Evolutionary conservation across 2,797 vertebrate species (phyloP).

Genomic region (Sebastes matsubarae): DNA sequence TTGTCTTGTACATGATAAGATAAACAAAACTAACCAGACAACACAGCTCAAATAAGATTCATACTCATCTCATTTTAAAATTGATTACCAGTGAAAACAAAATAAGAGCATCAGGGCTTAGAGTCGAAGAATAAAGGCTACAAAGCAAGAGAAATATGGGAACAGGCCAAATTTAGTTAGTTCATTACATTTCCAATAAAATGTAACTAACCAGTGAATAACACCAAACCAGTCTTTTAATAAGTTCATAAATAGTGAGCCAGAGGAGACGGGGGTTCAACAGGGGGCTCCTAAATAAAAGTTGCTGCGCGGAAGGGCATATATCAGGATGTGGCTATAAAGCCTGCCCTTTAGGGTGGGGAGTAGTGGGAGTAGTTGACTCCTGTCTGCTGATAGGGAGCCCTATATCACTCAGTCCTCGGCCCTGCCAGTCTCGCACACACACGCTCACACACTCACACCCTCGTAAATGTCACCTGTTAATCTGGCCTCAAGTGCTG

Average conservation of each 20-base stretch:
- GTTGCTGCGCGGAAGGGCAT: constrained; percentile 71
- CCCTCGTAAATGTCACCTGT: constrained; percentile 84
- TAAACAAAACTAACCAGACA: background rate
- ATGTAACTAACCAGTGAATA: constrained; percentile 74
- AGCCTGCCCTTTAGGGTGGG: constrained; percentile 82
- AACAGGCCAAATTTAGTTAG: constrained; percentile 49
- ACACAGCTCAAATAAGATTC: background rate
- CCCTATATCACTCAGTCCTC: constrained; percentile 82
- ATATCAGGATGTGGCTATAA: constrained; percentile 83
- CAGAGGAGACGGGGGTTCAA: constrained; percentile 64
- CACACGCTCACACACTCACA: constrained; percentile 53
- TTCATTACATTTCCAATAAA: constrained; percentile 71
- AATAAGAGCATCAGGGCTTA: background rate
- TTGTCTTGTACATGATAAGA: background rate
- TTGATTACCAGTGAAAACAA: background rate
- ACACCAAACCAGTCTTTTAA: constrained; percentile 76
- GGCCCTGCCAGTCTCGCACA: constrained; percentile 72
- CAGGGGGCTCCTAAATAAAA: constrained; percentile 81
- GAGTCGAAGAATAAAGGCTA: background rate
- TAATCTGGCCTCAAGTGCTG: constrained; percentile 83
- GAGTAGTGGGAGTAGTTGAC: constrained; percentile 83
- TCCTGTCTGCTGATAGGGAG: constrained; percentile 82
- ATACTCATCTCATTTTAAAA: background rate
- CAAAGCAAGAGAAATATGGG: constrained; percentile 27
- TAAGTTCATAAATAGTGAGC: constrained; percentile 79